Evolutionary conservation across 2,113 vertebrate species (phyloP).

Genomic region (Xenopus tropicalis): DNA sequence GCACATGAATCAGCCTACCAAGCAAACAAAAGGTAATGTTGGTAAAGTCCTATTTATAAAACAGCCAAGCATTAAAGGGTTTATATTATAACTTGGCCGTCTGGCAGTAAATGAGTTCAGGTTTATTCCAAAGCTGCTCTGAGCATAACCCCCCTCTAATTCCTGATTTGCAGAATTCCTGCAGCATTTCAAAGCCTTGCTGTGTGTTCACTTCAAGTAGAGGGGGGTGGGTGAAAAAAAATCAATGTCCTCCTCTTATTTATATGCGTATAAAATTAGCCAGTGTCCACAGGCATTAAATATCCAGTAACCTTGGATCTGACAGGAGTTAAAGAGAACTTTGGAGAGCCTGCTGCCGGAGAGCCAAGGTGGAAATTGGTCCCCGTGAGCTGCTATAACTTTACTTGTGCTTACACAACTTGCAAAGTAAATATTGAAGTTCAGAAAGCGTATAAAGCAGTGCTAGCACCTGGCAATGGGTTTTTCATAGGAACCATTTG

Average conservation of each 20-base stretch:
- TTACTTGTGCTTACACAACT: neutral
- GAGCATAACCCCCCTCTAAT: neutral
- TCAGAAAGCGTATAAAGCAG: no score
- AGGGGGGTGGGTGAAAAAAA: neutral
- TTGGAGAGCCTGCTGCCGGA: neutral
- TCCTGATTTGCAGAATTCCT: neutral
- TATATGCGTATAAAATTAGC: slow-evolving; percentile 23
- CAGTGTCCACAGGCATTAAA: slow-evolving; percentile 15
- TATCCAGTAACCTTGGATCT: slow-evolving; percentile 9
- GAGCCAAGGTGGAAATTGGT: slow-evolving; percentile 9
- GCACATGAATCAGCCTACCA: no score
- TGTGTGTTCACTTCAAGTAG: neutral
- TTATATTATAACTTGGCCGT: neutral
- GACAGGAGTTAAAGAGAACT: slow-evolving; percentile 5
- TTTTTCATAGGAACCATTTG: no score
- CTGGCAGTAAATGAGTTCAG: neutral
- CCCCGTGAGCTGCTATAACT: neutral
- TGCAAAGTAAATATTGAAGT: no score
- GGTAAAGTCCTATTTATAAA: no score
- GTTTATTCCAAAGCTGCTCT: neutral
- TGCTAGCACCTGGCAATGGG: no score
- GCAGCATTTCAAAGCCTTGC: neutral
- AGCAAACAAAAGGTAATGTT: no score
- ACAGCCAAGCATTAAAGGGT: neutral
- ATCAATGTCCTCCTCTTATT: slow-evolving; percentile 26